These are phyloP conservation scores for Argopecten irradians DNA, from an alignment of 1,140 invertebrate species.

Conservation along the genomic window DNA sequence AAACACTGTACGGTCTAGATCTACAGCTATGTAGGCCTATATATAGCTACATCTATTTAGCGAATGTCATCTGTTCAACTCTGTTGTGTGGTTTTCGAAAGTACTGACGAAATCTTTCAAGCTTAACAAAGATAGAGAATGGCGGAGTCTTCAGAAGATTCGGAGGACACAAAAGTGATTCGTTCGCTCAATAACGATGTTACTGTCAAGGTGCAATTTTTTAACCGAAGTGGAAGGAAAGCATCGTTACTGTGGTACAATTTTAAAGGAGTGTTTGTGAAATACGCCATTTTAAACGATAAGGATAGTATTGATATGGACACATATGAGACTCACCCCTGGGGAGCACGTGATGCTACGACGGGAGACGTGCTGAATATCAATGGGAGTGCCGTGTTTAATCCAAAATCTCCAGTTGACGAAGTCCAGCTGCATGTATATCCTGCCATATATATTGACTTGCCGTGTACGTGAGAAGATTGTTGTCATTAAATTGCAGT, in stretches of 20 bases:
- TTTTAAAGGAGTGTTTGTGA: slow-evolving; percentile 36
- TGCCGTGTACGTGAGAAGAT: neutral
- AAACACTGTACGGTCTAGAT: too few species aligned
- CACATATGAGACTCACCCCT: slow-evolving; percentile 41
- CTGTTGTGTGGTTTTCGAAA: too few species aligned
- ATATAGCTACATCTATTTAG: too few species aligned
- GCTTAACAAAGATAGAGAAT: neutral
- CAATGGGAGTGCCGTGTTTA: slow-evolving; percentile 6
- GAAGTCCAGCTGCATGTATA: neutral
- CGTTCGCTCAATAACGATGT: slow-evolving; percentile 26
- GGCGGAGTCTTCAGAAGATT: neutral
- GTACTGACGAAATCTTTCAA: too few species aligned
- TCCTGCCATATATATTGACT: neutral
- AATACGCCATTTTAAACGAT: slow-evolving; percentile 29
- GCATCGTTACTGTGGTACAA: slow-evolving; percentile 35
- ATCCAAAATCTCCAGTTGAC: neutral
- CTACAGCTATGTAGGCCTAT: too few species aligned
- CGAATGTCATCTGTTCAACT: too few species aligned
- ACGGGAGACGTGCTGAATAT: slow-evolving; percentile 29
- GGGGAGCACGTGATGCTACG: slow-evolving; percentile 29
- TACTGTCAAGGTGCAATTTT: slow-evolving; percentile 5
- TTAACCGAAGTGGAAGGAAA: slow-evolving; percentile 32
- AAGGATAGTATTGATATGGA: slow-evolving; percentile 25
- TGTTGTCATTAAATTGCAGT: too few species aligned
- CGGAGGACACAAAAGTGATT: neutral